phyloP scores from a whole-genome alignment of 1,140 invertebrate species.

The Drosophila bocki region DNA sequence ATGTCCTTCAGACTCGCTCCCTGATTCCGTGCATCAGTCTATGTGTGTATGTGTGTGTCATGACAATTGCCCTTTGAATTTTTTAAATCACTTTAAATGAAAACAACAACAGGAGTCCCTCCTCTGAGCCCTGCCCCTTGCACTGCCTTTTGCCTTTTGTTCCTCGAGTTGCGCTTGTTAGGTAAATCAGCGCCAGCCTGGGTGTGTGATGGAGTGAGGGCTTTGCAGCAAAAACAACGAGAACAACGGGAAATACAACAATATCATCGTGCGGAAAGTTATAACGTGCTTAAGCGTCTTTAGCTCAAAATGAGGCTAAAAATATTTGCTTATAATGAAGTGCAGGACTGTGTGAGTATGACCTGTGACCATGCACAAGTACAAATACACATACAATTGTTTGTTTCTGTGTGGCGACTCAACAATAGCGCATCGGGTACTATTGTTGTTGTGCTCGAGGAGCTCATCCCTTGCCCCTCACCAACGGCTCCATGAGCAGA shows the following conservation, averaged over 20 bases:
- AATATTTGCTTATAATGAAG: constrained; percentile 78
- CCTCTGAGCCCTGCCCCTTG: constrained; percentile 4
- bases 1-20: constrained; percentile 12
- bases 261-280: constrained; percentile 56
- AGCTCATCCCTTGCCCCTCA: constrained; percentile 11
- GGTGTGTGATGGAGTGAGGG: constrained; percentile 19
- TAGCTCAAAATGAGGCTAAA: constrained; percentile 81
- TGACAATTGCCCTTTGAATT: constrained; percentile 83
- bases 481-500: constrained; percentile 39
- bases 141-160: constrained; percentile 65
- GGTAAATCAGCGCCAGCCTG: constrained; percentile 75
- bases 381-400: constrained; percentile 14
- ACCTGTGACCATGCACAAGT: constrained; percentile 59
- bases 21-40: constrained; percentile 20
- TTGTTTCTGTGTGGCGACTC: constrained; percentile 34
- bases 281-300: constrained; percentile 83
- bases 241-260: constrained; percentile 35
- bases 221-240: constrained; percentile 41
- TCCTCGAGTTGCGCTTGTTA: constrained; percentile 68
- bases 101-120: constrained; percentile 72
- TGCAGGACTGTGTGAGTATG: constrained; percentile 59
- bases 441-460: constrained; percentile 49
- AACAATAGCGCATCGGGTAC: constrained; percentile 69
- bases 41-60: constrained; percentile 42
- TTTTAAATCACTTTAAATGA: constrained; percentile 84